A percentile compares a stretch with the other conserved stretches of the same genome.
Evolutionary conservation across 2,113 vertebrate species (phyloP).

Genomic region (Tenebrosternarchus preto): DNA sequence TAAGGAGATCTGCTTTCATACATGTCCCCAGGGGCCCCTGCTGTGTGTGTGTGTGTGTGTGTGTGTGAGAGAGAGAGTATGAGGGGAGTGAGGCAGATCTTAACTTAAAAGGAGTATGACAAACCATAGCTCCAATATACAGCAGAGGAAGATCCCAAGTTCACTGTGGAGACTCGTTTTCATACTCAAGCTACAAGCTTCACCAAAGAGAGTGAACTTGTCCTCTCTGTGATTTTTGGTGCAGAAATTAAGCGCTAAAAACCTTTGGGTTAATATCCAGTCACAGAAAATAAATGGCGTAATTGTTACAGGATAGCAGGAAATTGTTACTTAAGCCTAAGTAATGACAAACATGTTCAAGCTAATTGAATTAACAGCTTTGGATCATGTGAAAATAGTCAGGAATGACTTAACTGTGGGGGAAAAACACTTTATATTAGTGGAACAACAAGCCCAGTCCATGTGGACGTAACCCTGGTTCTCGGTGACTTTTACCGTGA

Average conservation of each 20-base stretch:
- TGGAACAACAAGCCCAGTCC: not conserved
- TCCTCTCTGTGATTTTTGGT: too few relatives aligned
- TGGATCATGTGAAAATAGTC: too few relatives aligned
- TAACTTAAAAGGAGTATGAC: constrained; percentile 14
- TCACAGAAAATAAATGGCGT: too few relatives aligned
- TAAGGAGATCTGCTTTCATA: constrained; percentile 68
- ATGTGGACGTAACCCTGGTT: not conserved
- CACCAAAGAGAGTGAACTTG: too few relatives aligned
- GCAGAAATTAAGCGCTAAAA: too few relatives aligned
- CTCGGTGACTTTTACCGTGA: not conserved
- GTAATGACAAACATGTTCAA: too few relatives aligned
- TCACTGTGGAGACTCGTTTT: not conserved
- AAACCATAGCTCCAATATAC: not conserved
- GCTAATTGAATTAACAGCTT: too few relatives aligned
- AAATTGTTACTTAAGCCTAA: too few relatives aligned
- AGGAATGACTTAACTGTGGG: too few relatives aligned
- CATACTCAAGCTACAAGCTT: too few relatives aligned
- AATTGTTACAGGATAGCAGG: too few relatives aligned
- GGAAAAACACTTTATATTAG: not conserved
- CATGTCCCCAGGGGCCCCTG: constrained; percentile 38
- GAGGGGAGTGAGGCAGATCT: constrained; percentile 14
- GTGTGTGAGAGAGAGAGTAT: constrained; percentile 6
- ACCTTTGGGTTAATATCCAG: too few relatives aligned
- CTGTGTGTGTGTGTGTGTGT: constrained; percentile 48
- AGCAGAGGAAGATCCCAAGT: not conserved